Evolutionary conservation across 2,113 vertebrate genomes (phyloP).

Genomic region (Coryphaenoides rupestris): DNA sequence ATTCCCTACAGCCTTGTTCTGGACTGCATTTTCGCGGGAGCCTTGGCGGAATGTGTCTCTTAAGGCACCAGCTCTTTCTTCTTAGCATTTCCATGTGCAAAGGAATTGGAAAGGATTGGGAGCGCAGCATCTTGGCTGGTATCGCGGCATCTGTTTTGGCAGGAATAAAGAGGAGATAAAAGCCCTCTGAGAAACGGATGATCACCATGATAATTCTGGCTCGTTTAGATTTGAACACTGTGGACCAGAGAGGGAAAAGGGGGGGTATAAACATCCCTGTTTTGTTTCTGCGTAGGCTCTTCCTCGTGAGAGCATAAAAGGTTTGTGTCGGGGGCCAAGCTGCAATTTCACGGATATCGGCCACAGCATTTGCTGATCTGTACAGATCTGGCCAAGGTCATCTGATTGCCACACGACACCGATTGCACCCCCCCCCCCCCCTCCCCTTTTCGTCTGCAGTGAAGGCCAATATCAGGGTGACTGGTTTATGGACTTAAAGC

Average conservation of each 20-base stretch:
- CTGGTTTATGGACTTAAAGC: constrained; percentile 39
- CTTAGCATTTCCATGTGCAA: constrained; percentile 12
- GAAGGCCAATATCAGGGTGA: constrained; percentile 38
- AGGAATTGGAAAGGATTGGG: constrained; percentile 8
- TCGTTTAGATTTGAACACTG: constrained; percentile 16
- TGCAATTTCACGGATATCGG: constrained; percentile 46
- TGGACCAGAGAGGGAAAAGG: constrained; percentile 9
- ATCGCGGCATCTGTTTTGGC: constrained; percentile 10
- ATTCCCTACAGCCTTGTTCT: constrained; percentile 25
- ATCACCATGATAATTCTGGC: constrained; percentile 16
- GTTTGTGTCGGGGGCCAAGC: constrained; percentile 38
- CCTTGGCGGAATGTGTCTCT: constrained; percentile 14
- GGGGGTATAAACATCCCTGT: constrained; percentile 6
- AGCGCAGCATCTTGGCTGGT: background rate
- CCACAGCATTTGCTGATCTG: constrained; percentile 55
- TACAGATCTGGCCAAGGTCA: constrained; percentile 57
- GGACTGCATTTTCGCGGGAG: constrained; percentile 32
- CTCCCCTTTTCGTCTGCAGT: background rate
- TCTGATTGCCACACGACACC: constrained; percentile 30
- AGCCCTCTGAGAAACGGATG: constrained; percentile 21
- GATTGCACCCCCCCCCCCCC: constrained; percentile 34
- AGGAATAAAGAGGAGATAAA: constrained; percentile 15
- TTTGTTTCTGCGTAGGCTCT: constrained; percentile 17
- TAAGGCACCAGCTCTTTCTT: constrained; percentile 4
- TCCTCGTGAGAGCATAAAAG: constrained; percentile 17